phyloP scores from a whole-genome alignment of 2,113 vertebrate species.

The Toxotes jaculatrix region DNA sequence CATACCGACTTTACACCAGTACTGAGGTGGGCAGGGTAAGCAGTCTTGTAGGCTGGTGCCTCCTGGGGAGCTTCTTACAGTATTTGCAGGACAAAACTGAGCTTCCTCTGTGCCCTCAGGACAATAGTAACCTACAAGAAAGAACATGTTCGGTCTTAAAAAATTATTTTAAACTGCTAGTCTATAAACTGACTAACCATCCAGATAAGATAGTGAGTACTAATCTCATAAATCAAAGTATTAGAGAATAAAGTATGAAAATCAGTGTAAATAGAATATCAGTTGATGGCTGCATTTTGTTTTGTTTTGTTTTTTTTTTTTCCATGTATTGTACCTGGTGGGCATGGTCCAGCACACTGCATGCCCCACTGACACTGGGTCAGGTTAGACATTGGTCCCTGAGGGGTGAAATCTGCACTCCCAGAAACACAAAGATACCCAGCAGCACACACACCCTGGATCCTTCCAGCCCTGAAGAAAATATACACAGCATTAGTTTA shows the following conservation, averaged over 20 bases:
- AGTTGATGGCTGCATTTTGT: background rate
- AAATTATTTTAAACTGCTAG: background rate
- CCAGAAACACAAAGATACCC: conserved; percentile 90
- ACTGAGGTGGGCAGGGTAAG: conserved; percentile 85
- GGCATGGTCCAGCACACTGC: conserved; percentile 87
- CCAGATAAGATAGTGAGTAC: too few species aligned
- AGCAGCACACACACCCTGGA: conserved; percentile 89
- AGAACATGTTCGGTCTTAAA: background rate
- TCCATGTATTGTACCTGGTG: conserved; percentile 83
- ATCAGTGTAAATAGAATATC: background rate
- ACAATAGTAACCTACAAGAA: conserved; percentile 89
- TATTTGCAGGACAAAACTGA: conserved; percentile 86
- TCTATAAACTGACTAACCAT: background rate
- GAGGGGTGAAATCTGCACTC: conserved; percentile 85
- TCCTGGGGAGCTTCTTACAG: conserved; percentile 80
- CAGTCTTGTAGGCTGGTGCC: conserved; percentile 86
- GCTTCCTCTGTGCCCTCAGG: conserved; percentile 85
- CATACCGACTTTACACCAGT: conserved; percentile 90
- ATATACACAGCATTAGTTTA: background rate
- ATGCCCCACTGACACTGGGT: conserved; percentile 84
- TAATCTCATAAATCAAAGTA: background rate
- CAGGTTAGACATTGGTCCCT: conserved; percentile 54
- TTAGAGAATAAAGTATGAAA: background rate
- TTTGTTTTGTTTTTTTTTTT: background rate
- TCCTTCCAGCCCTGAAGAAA: conserved; percentile 83